A percentile compares a stretch with the other conserved stretches of the same genome.
Conservation (phyloP, 1,140 invertebrate genomes). For the Campodea augens region DNA sequence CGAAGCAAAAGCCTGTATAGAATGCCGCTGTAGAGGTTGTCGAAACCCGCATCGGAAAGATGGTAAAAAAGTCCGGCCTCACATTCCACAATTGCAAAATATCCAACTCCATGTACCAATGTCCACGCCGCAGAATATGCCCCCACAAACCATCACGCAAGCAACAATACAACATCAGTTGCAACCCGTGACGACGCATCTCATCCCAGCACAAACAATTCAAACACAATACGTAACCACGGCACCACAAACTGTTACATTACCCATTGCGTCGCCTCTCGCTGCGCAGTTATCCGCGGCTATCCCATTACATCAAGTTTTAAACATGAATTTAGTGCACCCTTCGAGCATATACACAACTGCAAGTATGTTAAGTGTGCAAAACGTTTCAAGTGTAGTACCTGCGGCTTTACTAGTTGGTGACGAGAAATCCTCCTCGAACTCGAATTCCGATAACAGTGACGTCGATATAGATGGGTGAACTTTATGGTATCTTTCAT, state of each 20-base stretch:
- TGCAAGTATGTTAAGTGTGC: conserved; percentile 18
- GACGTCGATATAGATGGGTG: conserved; percentile 30
- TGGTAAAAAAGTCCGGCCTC: conserved; percentile 49
- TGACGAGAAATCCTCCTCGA: conserved; percentile 27
- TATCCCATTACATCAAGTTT: conserved; percentile 14
- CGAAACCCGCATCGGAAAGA: conserved; percentile 66
- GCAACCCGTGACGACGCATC: not conserved
- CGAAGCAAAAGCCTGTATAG: conserved; percentile 60
- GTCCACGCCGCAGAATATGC: not conserved
- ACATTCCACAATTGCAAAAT: conserved; percentile 33
- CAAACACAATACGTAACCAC: too few relatives aligned
- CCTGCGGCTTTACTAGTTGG: conserved; percentile 28
- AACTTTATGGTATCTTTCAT: conserved; percentile 20
- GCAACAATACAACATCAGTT: too few relatives aligned
- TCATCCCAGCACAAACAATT: too few relatives aligned
- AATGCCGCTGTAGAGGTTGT: conserved; percentile 77
- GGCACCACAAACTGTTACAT: not conserved
- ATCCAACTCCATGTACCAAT: conserved; percentile 6
- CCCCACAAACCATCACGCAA: too few relatives aligned
- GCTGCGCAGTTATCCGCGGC: too few relatives aligned
- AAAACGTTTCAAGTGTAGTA: conserved; percentile 27
- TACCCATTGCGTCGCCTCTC: not conserved
- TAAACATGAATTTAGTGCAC: conserved; percentile 21
- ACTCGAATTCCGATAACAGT: conserved; percentile 25
- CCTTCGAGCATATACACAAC: not conserved